Conservation (phyloP, 2,888 invertebrate genomes). For the Phyto melanocephala region DNA sequence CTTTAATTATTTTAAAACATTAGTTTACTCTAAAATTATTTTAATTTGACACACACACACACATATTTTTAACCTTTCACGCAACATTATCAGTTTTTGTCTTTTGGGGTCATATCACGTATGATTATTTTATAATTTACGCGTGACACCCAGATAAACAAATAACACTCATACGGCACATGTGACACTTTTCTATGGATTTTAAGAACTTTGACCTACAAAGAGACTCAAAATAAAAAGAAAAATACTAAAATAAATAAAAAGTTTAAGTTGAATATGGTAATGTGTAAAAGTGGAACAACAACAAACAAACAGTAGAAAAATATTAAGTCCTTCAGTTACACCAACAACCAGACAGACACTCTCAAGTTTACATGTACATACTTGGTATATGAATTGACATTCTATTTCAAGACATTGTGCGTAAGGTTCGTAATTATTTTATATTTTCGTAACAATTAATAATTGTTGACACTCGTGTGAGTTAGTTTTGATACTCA, state of each 20-base stretch:
- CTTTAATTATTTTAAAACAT: not conserved
- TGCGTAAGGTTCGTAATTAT: no score
- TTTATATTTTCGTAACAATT: no score
- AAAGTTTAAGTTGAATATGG: not conserved
- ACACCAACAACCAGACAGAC: no score
- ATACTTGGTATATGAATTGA: no score
- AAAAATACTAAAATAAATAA: not conserved
- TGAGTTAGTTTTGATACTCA: no score
- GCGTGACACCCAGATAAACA: not conserved
- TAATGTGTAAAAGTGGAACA: no score
- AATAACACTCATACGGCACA: slow-evolving; percentile 27
- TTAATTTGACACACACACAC: not conserved
- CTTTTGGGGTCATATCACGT: not conserved
- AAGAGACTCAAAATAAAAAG: not conserved
- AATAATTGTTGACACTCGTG: no score
- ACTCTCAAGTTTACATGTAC: no score
- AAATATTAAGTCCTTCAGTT: no score
- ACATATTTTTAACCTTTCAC: not conserved
- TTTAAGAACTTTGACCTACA: slow-evolving; percentile 32
- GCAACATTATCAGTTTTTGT: not conserved
- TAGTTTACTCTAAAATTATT: not conserved
- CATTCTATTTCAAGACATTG: no score
- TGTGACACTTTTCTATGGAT: not conserved
- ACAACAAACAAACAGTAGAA: no score
- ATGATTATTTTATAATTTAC: slow-evolving; percentile 23